Evolutionary conservation across 2,888 invertebrate genomes (phyloP).

Genomic region (Cheilosia pagana): DNA sequence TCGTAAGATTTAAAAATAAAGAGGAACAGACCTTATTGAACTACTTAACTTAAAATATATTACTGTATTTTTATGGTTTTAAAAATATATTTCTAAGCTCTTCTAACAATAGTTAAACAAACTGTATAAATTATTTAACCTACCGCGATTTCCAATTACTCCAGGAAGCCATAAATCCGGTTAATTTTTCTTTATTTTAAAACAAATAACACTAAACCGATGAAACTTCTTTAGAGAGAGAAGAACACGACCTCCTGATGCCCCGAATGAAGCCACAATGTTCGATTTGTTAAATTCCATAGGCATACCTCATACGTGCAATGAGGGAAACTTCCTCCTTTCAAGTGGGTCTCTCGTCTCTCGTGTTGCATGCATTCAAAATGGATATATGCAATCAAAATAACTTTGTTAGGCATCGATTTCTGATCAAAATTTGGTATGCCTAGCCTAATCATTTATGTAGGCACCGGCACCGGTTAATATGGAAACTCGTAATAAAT

Average conservation of each 20-base stretch:
- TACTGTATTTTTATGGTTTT: too few species aligned
- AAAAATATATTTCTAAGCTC: neutral
- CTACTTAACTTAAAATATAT: too few species aligned
- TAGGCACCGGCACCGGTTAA: slow-evolving; percentile 4
- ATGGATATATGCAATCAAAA: slow-evolving; percentile 63
- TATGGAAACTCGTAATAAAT: neutral
- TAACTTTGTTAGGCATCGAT: slow-evolving; percentile 62
- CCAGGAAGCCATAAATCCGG: slow-evolving; percentile 79
- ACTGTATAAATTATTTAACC: slow-evolving; percentile 15
- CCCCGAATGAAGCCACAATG: slow-evolving; percentile 23
- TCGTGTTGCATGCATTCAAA: slow-evolving; percentile 68
- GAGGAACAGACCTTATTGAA: too few species aligned
- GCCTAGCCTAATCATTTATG: slow-evolving; percentile 18
- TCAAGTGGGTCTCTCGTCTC: slow-evolving; percentile 62
- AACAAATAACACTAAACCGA: slow-evolving; percentile 32
- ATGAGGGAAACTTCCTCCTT: slow-evolving; percentile 16
- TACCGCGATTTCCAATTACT: slow-evolving; percentile 80
- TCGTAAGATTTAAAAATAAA: too few species aligned
- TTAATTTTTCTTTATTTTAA: slow-evolving; percentile 10
- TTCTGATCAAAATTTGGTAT: slow-evolving; percentile 23
- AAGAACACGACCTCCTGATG: slow-evolving; percentile 33
- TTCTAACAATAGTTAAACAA: neutral
- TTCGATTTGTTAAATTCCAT: slow-evolving; percentile 37
- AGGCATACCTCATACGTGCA: slow-evolving; percentile 34
- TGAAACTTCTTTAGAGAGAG: slow-evolving; percentile 6